Evolutionary conservation across 2,888 invertebrate genomes (phyloP).

Genomic region (Cantharis rufa): DNA sequence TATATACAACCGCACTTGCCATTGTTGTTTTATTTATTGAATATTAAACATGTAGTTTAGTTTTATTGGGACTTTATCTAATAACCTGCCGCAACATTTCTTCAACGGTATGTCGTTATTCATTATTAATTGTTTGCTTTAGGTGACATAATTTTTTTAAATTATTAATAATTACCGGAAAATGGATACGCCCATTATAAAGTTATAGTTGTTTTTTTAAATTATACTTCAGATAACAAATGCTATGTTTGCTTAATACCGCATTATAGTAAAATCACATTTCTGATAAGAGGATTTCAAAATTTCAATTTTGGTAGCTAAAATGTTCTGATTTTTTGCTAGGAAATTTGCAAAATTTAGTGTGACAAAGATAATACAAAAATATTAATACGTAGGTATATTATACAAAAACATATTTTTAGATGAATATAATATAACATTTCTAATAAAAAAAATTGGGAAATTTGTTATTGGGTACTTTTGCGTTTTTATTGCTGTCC

Average conservation of each 20-base stretch:
- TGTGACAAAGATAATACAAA: no score
- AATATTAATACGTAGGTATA: no score
- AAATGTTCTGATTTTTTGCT: neutral
- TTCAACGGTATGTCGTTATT: neutral
- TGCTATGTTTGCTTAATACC: neutral
- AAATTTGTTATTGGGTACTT: neutral
- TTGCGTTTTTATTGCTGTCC: neutral
- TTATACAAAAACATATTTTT: no score
- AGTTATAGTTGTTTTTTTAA: neutral
- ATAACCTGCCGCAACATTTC: neutral
- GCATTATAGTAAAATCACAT: neutral
- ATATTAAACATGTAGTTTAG: slow-evolving; percentile 16
- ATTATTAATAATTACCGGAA: neutral
- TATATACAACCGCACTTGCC: slow-evolving; percentile 7
- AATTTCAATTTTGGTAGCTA: neutral
- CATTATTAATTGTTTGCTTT: neutral
- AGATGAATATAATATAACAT: no score
- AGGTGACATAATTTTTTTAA: neutral
- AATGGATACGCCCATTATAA: slow-evolving; percentile 2
- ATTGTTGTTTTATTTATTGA: neutral
- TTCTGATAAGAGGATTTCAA: neutral
- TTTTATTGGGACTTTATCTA: neutral
- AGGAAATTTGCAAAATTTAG: no score
- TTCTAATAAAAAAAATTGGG: neutral
- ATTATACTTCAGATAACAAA: neutral